Percentiles rank a stretch among this genome's conserved stretches.
Evolutionary conservation across 2,888 invertebrate species (phyloP).

Genomic region (Auanema sp.): DNA sequence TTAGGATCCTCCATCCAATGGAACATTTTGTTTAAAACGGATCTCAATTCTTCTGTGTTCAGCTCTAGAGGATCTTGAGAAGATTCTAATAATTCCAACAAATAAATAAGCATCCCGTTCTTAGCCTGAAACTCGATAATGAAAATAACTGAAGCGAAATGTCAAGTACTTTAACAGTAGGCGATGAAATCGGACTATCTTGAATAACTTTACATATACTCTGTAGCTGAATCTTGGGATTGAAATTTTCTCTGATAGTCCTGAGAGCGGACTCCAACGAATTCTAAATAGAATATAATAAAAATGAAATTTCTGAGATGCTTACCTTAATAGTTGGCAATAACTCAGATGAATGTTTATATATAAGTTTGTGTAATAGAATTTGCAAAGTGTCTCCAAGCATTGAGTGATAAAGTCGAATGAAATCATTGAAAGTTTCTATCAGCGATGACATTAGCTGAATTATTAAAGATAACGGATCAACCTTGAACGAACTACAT

Average conservation of each 20-base stretch:
- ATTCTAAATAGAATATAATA: not conserved
- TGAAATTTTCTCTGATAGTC: slow-evolving; percentile 7
- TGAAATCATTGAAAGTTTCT: slow-evolving; percentile 87
- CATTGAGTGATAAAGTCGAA: slow-evolving; percentile 82
- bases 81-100: slow-evolving; percentile 65
- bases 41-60: slow-evolving; percentile 70
- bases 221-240: slow-evolving; percentile 1
- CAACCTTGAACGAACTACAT: not conserved
- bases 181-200: slow-evolving; percentile 7
- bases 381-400: slow-evolving; percentile 91
- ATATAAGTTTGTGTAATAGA: slow-evolving; percentile 81
- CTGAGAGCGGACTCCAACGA: slow-evolving; percentile 7
- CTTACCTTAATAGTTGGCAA: slow-evolving; percentile 68
- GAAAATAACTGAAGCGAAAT: no score
- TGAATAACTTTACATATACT: slow-evolving; percentile 16
- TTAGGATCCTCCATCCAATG: slow-evolving; percentile 76
- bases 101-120: slow-evolving; percentile 68
- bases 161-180: slow-evolving; percentile 16
- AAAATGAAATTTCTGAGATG: not conserved
- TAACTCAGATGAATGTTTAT: slow-evolving; percentile 82
- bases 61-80: slow-evolving; percentile 67
- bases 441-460: slow-evolving; percentile 85
- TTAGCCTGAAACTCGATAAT: slow-evolving; percentile 67
- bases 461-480: not conserved
- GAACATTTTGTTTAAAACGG: slow-evolving; percentile 76